Base-by-base conservation (phyloP, 37 sponge, comb jelly and placozoan genomes). In the Sycon ciliatum region DNA sequence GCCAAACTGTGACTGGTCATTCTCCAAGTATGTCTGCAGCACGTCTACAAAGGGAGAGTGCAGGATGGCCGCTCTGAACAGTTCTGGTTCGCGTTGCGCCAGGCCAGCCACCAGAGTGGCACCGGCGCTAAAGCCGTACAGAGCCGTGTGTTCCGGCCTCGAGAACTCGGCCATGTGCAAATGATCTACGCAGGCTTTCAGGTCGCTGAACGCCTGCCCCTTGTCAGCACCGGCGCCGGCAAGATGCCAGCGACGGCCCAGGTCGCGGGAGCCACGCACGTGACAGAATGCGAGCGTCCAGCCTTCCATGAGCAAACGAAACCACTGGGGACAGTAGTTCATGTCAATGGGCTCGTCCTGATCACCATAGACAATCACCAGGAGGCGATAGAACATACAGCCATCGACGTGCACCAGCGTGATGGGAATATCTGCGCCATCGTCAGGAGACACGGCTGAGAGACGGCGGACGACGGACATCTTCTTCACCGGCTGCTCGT, bases 231-330 rank as follows among this genome's bases (percentile, higher is more conserved):
- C 58, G 20, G 32, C 54, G 30, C 74, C 74, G 20, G 18, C 22
- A 4, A 70, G 39, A 49, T 79, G 73, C 84, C 84, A 79, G 62
- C 42, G 49, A 27, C 84, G 36, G 4, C 84, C 84, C 38, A 72
- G 37, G 60, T 83, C 84, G 6, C 84, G 79, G 1, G 79, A 79
- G 13, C 84, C 84, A 23, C 84, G 72, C 2, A 73, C 73, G 32
- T 83, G 84, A 33, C 84, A 83, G 74, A 32, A 83, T 2, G 83
- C 83, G 20, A 83, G 66, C 28, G 78, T 42, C 84, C 84, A 83
- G 1, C 79, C 79, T 35, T 56, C 55, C 16, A 35, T 57, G 68
- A 83, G 68, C 32, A 83, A 66, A 32, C 61, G 64, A 0, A 81
- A 27, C 4, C 36, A 28, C 33, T 56, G 31, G 0, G 60, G 62